phyloP scores from a whole-genome alignment of 2,888 invertebrate species.

The Drosophila cognata region DNA sequence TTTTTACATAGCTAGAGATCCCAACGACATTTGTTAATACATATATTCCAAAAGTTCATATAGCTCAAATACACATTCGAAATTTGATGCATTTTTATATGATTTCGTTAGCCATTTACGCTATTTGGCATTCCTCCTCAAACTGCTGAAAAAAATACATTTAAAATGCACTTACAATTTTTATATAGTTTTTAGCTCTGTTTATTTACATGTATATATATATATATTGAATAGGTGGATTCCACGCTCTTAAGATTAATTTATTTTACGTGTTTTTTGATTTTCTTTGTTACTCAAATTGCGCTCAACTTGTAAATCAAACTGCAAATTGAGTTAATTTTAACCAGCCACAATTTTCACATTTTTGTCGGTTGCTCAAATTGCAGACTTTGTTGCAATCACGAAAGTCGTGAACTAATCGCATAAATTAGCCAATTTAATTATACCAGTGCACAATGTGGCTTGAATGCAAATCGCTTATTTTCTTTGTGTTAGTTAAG shows the following conservation, averaged over 20 bases:
- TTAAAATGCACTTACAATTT: constrained; percentile 7
- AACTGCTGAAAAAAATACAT: neutral
- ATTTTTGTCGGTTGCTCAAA: constrained; percentile 1
- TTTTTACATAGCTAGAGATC: constrained; percentile 33
- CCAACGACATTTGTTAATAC: constrained; percentile 34
- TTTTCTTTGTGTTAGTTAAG: neutral
- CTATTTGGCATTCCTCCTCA: constrained; percentile 16
- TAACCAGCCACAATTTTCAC: neutral
- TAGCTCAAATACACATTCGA: neutral
- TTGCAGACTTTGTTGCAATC: neutral
- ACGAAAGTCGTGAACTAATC: neutral
- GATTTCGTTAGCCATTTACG: neutral
- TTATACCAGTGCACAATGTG: neutral
- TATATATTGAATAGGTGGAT: constrained; percentile 1
- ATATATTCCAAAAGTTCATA: constrained; percentile 5
- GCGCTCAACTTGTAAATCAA: neutral
- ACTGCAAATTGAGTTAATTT: neutral
- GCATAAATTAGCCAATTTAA: neutral
- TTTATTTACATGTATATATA: constrained; percentile 12
- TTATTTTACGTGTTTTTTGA: neutral
- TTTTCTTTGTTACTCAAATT: neutral
- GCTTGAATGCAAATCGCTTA: no score
- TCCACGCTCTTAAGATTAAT: neutral
- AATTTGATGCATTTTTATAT: neutral
- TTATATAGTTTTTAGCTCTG: constrained; percentile 14